Base-by-base conservation (phyloP, 2,888 invertebrate species). In the Idaea aversata region DNA sequence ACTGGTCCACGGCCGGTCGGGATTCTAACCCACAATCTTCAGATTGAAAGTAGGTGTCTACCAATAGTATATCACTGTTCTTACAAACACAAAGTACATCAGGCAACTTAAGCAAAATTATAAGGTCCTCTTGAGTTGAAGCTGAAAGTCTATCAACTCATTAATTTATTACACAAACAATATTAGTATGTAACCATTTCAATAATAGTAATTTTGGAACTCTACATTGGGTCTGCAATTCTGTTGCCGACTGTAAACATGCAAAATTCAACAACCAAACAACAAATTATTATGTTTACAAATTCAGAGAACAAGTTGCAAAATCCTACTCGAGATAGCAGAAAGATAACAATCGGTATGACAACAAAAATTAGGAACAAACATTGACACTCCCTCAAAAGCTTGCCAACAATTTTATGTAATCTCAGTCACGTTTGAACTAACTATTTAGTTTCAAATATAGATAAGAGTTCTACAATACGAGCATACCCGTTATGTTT, bases 371-470 rank as follows among this genome's bases (percentile, higher is more conserved):
- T 76, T 73, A 74, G 72, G 72, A 71, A 74, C 70, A 67, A 81
- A 79, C 59, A 63, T 59, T 71, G 79, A 78, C 88, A 87, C 87
- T 78, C 86, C 85, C 80, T 74, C 74, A 76, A 73, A 76, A 78
- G 72, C 77, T 76, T 73, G 75, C 75, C 76, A 67, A 79, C 79
- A 86, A 80, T 75, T 74, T 70, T 75, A 74, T 71, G 71, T 76
- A 81, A 88, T 86, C 84, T 86, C 69, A 71, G 81, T 83, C 89
- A 89, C 88, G 90, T 88, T 87, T 83, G 79, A 84, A 84, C 80
- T 78, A 81, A 85, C 82, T 87, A 85, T 86, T 86, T 86, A 84
- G 84, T 85, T 87, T 77, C 71, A 75, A 79, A 69, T 68, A 71
- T 64, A 88, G 88, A 89, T 88, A 88, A 89, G 84, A 83, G 77